Evolutionary conservation across 2,888 invertebrate species (phyloP).

Genomic region (Troglohyphantes excavatus): DNA sequence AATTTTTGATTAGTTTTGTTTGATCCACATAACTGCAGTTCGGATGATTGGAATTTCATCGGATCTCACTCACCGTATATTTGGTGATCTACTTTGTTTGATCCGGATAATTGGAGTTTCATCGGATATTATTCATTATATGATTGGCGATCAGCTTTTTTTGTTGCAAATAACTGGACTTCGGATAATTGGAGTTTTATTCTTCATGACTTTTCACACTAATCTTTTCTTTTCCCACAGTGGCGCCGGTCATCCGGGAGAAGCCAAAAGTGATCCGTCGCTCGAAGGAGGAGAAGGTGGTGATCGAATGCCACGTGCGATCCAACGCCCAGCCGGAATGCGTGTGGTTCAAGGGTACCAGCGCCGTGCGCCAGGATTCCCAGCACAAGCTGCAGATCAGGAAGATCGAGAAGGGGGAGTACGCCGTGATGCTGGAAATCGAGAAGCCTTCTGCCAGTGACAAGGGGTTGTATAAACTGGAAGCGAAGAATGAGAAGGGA

Average conservation of each 20-base stretch:
- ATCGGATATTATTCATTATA: too few relatives aligned
- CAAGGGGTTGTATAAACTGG: conserved; percentile 93
- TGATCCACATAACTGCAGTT: too few relatives aligned
- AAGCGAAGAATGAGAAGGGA: conserved; percentile 96
- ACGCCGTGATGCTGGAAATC: conserved; percentile 94
- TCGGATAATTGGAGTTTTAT: too few relatives aligned
- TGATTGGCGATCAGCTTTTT: too few relatives aligned
- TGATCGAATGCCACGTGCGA: conserved; percentile 96
- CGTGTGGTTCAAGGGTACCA: conserved; percentile 95
- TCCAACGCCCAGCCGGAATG: conserved; percentile 96
- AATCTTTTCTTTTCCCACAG: conserved; percentile 83
- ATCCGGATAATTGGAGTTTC: too few relatives aligned
- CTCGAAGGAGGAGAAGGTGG: conserved; percentile 92
- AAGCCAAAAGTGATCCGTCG: conserved; percentile 95
- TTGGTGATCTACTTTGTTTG: too few relatives aligned
- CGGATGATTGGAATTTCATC: too few relatives aligned
- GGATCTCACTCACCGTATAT: too few relatives aligned
- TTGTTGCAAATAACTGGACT: too few relatives aligned
- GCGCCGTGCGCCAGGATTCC: conserved; percentile 89
- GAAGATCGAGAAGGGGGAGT: conserved; percentile 91
- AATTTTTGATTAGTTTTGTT: too few relatives aligned
- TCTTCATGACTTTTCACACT: neutral
- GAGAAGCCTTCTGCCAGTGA: conserved; percentile 90
- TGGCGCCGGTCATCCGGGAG: conserved; percentile 95
- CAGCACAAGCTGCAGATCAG: conserved; percentile 90